Conservation (phyloP, 2,113 vertebrate genomes). For the Hippocampus comes region DNA sequence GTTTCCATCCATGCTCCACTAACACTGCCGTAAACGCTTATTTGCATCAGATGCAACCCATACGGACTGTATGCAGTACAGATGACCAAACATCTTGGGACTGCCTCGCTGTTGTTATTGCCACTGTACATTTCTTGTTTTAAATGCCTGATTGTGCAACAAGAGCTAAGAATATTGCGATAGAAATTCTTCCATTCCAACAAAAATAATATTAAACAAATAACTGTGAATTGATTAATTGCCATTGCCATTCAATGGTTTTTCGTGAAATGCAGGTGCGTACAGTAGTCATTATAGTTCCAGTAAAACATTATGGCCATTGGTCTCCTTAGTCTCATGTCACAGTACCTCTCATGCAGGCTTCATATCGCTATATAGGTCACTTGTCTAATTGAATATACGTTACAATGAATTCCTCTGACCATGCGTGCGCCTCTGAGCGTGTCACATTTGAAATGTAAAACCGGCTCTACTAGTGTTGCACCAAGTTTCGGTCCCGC, state of each 20-base stretch:
- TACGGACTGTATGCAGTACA: too few relatives aligned
- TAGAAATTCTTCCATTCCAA: not conserved
- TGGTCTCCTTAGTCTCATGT: slow-evolving; percentile 16
- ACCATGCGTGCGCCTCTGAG: slow-evolving; percentile 17
- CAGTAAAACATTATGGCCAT: slow-evolving; percentile 1
- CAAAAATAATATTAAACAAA: not conserved
- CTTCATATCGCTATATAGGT: slow-evolving; percentile 44
- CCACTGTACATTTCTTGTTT: too few relatives aligned
- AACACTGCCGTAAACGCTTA: too few relatives aligned
- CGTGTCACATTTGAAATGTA: not conserved
- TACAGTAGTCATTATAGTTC: not conserved
- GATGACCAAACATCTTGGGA: too few relatives aligned
- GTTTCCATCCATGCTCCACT: too few relatives aligned
- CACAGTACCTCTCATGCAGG: slow-evolving; percentile 19
- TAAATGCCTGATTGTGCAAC: not conserved
- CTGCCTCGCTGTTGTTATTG: too few relatives aligned
- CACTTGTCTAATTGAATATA: slow-evolving; percentile 40
- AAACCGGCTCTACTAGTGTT: not conserved
- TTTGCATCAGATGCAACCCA: too few relatives aligned
- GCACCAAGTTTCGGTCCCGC: too few relatives aligned
- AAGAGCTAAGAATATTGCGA: not conserved
- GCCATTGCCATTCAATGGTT: not conserved
- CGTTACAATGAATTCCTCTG: slow-evolving; percentile 36
- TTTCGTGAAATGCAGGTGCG: not conserved
- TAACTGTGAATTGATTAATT: not conserved